These are phyloP conservation scores for Diloba caeruleocephala DNA, from an alignment of 2,888 invertebrate species.

Conservation along the genomic window DNA sequence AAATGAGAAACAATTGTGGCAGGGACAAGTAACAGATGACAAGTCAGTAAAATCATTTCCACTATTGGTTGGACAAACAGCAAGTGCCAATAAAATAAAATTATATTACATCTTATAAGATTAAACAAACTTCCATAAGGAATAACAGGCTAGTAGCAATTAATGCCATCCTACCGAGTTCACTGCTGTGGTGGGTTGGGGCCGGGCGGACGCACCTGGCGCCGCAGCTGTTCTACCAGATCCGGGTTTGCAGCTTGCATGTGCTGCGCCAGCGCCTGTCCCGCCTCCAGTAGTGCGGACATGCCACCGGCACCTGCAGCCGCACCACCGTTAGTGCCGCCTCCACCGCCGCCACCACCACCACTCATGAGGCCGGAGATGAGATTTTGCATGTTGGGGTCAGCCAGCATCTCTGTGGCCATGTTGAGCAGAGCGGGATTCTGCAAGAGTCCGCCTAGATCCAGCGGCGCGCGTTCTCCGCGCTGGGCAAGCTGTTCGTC, in stretches of 20 bases:
- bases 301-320: slow-evolving; percentile 85
- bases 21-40: too few species aligned
- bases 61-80: slow-evolving; percentile 18
- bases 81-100: slow-evolving; percentile 44
- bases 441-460: slow-evolving; percentile 91
- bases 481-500: slow-evolving; percentile 92
- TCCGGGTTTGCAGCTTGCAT: slow-evolving; percentile 95
- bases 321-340: slow-evolving; percentile 84
- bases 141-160: slow-evolving; percentile 12
- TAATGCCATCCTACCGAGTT: slow-evolving; percentile 19
- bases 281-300: slow-evolving; percentile 88
- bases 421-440: slow-evolving; percentile 95
- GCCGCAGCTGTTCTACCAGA: slow-evolving; percentile 93
- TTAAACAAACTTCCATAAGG: slow-evolving; percentile 35
- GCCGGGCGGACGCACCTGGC: slow-evolving; percentile 89
- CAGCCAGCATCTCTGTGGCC: slow-evolving; percentile 95
- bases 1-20: too few species aligned
- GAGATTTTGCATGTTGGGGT: slow-evolving; percentile 95
- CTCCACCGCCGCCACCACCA: slow-evolving; percentile 54
- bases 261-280: slow-evolving; percentile 94
- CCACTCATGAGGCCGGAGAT: slow-evolving; percentile 89
- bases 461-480: slow-evolving; percentile 90
- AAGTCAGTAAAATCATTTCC: slow-evolving; percentile 18
- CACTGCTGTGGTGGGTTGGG: slow-evolving; percentile 68
- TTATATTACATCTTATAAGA: slow-evolving; percentile 54